Evolutionary conservation across 2,888 invertebrate genomes (phyloP), one percentile per base, ranked within the genome.

Genomic region (Mechanitis messenoides): DNA sequence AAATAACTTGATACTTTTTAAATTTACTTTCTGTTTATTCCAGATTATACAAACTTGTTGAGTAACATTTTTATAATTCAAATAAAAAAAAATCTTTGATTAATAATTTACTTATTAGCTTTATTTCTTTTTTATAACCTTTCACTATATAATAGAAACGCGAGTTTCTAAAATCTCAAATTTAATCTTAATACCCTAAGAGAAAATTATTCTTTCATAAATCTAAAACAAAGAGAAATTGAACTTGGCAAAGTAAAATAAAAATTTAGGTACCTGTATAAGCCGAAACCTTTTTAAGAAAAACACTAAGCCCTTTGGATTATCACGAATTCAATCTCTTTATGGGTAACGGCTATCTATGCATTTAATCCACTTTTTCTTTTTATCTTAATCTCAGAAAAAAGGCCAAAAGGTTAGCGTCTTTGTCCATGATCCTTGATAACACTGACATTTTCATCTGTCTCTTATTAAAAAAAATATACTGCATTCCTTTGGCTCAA

Each of bases 301-400:
- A 72, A 63, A 69, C 63, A 50, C 47, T 35, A 56, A 62, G 68
- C 72, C 74, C 75, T 76, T 75, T 74, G 70, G 71, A 72, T 79
- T 79, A 84, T 84, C 83, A 66, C 60, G 71, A 76, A 74, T 77
- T 69, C 73, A 75, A 84, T 84, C 83, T 83, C 77, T 83, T 82
- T 83, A 83, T 79, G 78, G 80, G 71, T 74, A 78, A 77, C 77
- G 74, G 80, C 78, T 86, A 87, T 87, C 87, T 83, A 76, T 80
- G 81, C 84, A 83, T 85, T 86, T 85, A 87, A 86, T 87, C 87
- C 85, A 84, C 83, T 85, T 81, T 84, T 79, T 84, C 82, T 82
- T 83, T 86, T 85, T 84, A 83, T 81, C 81, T 82, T 75, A 77
- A 80, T 80, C 78, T 78, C 82, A 77, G 76, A 76, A 79, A 80